These are phyloP conservation scores for Meloidogyne floridensis DNA, from an alignment of 1,140 invertebrate species.

Conservation along the genomic window DNA sequence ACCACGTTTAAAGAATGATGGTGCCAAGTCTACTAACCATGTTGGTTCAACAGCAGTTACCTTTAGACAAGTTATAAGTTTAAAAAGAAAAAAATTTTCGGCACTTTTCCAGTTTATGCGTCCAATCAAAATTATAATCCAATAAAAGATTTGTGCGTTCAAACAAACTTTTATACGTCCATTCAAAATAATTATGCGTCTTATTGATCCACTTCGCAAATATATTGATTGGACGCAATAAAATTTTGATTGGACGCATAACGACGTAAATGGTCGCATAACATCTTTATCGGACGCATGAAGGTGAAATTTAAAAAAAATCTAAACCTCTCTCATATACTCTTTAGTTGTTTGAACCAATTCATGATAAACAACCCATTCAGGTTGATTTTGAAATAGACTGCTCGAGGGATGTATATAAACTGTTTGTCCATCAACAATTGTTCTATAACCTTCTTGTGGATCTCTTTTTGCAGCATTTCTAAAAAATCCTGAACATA, in stretches of 20 bases:
- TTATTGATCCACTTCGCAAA: too few species aligned
- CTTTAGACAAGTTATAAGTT: slow-evolving; percentile 41
- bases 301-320: too few species aligned
- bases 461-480: slow-evolving; percentile 99
- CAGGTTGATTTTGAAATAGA: slow-evolving; percentile 93
- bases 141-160: too few species aligned
- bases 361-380: slow-evolving; percentile 99
- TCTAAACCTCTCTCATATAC: slow-evolving; percentile 91
- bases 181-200: too few species aligned
- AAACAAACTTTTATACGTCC: too few species aligned
- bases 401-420: slow-evolving; percentile 98
- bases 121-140: too few species aligned
- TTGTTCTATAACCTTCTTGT: slow-evolving; percentile 94
- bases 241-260: too few species aligned
- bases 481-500: slow-evolving; percentile 97
- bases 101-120: too few species aligned
- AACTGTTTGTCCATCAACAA: slow-evolving; percentile 95
- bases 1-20: slow-evolving; percentile 98
- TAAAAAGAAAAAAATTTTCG: not conserved
- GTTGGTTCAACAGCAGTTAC: slow-evolving; percentile 94
- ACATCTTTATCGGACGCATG: too few species aligned
- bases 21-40: slow-evolving; percentile 98
- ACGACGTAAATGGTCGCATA: too few species aligned
- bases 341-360: slow-evolving; percentile 98
- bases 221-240: too few species aligned